Conservation (phyloP, 2,888 invertebrate genomes). For the Phortica magna region DNA sequence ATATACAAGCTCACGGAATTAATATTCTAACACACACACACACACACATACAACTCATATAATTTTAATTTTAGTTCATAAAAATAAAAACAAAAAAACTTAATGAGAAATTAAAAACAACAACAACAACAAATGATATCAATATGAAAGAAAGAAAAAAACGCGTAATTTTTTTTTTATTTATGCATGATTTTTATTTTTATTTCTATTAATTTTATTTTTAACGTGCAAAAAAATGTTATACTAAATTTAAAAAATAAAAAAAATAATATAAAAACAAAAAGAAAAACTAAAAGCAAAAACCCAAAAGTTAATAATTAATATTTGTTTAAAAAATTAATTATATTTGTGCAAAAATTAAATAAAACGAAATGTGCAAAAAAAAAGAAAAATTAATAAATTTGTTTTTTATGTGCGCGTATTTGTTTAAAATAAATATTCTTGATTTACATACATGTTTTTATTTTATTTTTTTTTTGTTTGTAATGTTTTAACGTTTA, state of each 20-base stretch:
- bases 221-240: not conserved
- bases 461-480: not conserved
- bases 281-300: slow-evolving; percentile 8
- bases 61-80: slow-evolving; percentile 40
- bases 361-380: no score
- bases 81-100: slow-evolving; percentile 24
- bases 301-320: slow-evolving; percentile 17
- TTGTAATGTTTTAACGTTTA: not conserved
- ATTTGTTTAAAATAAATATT: not conserved
- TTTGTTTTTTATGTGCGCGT: not conserved
- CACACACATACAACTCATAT: slow-evolving; percentile 42
- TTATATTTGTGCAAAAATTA: not conserved
- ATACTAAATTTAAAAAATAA: not conserved
- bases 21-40: slow-evolving; percentile 46
- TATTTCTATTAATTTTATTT: slow-evolving; percentile 3
- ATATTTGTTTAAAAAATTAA: slow-evolving; percentile 8
- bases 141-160: not conserved
- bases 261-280: not conserved
- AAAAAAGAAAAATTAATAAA: not conserved
- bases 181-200: slow-evolving; percentile 32
- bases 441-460: not conserved
- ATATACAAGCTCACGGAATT: not conserved
- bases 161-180: slow-evolving; percentile 20
- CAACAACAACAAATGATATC: slow-evolving; percentile 19
- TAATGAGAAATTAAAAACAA: slow-evolving; percentile 9